These are phyloP conservation scores for Anarhynchus alexandrinus DNA, from an alignment of 2,113 vertebrate genomes.

Conservation along the genomic window DNA sequence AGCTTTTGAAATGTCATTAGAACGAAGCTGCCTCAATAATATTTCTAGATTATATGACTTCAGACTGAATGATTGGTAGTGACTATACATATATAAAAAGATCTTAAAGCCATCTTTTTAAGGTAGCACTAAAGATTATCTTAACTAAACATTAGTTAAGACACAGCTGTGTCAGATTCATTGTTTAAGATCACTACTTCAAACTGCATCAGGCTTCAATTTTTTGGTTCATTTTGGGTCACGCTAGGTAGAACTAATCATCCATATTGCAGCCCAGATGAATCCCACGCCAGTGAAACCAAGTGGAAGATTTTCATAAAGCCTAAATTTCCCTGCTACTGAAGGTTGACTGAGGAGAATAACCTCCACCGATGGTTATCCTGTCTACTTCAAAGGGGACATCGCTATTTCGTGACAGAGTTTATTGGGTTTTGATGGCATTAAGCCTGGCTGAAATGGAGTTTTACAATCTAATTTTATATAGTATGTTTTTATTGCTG, in stretches of 20 bases:
- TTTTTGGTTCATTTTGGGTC: neutral
- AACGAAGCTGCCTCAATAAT: neutral
- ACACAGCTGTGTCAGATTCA: rapidly evolving
- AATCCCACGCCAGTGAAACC: neutral
- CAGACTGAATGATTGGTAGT: neutral
- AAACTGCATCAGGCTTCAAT: neutral
- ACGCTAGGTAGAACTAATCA: neutral
- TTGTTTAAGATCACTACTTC: neutral
- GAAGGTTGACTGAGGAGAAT: neutral
- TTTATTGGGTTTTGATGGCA: neutral
- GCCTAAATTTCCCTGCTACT: neutral
- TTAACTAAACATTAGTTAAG: neutral
- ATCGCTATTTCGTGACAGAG: neutral
- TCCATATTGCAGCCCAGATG: neutral
- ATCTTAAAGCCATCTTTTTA: neutral
- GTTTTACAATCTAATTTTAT: neutral
- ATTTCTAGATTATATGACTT: neutral
- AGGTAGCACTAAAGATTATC: neutral
- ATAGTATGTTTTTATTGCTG: neutral
- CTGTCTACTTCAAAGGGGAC: neutral
- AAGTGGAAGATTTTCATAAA: neutral
- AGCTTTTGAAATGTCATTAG: neutral
- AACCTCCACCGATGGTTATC: neutral
- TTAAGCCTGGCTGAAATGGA: neutral
- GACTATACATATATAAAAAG: neutral